These are phyloP conservation scores for Pelecanus crispus DNA, from an alignment of 2,113 vertebrate genomes.

Conservation along the genomic window DNA sequence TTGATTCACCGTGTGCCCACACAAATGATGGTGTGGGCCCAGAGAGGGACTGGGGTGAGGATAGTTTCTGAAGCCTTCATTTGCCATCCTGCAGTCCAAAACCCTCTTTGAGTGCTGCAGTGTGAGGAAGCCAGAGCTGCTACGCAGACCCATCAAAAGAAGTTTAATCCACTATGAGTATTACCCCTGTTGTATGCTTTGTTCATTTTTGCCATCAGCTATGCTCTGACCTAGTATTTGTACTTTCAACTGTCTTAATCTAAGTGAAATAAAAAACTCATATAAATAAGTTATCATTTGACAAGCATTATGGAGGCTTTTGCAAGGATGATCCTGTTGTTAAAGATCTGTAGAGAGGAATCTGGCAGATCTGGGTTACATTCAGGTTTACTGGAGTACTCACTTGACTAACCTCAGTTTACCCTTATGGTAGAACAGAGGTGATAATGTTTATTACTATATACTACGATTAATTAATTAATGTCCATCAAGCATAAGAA, in stretches of 20 bases:
- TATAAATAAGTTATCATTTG: conserved; percentile 30
- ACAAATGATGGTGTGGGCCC: background rate
- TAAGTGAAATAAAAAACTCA: conserved; percentile 20
- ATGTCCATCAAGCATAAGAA: background rate
- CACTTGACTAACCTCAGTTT: background rate
- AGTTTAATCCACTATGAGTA: background rate
- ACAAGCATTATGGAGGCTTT: background rate
- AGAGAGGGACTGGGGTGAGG: background rate
- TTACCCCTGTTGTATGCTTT: background rate
- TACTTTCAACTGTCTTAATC: conserved; percentile 2
- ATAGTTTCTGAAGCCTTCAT: background rate
- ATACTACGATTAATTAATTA: background rate
- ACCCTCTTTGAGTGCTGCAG: background rate
- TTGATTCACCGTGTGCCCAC: background rate
- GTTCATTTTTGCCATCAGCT: conserved; percentile 27
- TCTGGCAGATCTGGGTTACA: background rate
- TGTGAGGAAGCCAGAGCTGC: background rate
- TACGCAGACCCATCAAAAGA: background rate
- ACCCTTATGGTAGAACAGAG: background rate
- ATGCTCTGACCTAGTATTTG: conserved; percentile 30
- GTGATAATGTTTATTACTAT: background rate
- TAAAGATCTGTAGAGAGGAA: background rate
- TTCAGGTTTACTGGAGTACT: background rate
- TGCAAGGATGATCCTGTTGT: background rate
- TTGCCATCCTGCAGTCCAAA: background rate